Conservation (phyloP, 2,888 invertebrate genomes). For the Drosophila longiperda region DNA sequence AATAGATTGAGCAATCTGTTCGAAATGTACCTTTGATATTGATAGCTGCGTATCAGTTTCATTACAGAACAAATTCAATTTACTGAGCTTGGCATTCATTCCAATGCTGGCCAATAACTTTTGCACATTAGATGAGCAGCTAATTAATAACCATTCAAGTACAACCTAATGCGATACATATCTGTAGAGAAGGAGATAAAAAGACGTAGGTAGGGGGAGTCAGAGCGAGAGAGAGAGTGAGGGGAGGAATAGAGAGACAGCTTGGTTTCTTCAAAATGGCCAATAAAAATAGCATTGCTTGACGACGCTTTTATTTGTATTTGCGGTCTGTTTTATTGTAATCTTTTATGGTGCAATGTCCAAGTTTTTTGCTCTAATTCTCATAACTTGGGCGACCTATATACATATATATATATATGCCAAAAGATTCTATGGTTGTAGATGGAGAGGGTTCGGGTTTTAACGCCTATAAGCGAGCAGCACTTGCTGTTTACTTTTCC, state of each 20-base stretch:
- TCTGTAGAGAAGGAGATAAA: neutral
- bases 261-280: conserved; percentile 26
- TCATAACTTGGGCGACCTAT: conserved; percentile 52
- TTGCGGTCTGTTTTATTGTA: conserved; percentile 69
- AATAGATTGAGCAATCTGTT: conserved; percentile 19
- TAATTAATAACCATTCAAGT: conserved; percentile 72
- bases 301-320: conserved; percentile 60
- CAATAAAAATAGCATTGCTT: conserved; percentile 66
- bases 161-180: conserved; percentile 29
- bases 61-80: conserved; percentile 33
- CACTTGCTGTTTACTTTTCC: conserved; percentile 58
- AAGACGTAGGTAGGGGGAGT: neutral
- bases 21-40: conserved; percentile 41
- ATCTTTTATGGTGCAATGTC: conserved; percentile 66
- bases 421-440: conserved; percentile 17
- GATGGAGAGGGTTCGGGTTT: neutral
- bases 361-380: conserved; percentile 64
- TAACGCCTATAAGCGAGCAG: conserved; percentile 60
- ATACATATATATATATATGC: conserved; percentile 8
- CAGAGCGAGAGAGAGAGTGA: neutral
- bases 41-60: conserved; percentile 41
- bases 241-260: neutral
- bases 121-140: conserved; percentile 46
- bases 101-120: conserved; percentile 1
- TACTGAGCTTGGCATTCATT: conserved; percentile 28